Evolutionary conservation across 2,888 invertebrate species (phyloP), one percentile per base, ranked within the genome.

Genomic region (Diarsia dahlii): DNA sequence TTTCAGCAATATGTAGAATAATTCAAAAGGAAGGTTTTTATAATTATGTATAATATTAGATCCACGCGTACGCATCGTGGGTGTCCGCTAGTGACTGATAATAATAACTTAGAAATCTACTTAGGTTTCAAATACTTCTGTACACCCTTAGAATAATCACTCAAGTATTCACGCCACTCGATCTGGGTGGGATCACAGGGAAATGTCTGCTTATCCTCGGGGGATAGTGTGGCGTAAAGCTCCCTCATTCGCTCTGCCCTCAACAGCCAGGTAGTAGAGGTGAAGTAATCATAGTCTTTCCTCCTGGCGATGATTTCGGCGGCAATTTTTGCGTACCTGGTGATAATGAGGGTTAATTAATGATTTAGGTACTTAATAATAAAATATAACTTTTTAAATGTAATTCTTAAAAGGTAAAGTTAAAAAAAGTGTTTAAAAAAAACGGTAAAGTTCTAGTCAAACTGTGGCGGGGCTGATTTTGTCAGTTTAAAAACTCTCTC

Each of bases 91-190:
- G 2, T 2, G 3, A 3, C 2, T 3, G 3, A 2, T 3, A 34
- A 34, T 34, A 3, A 3, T 3, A 3, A 3, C 2, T 34, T 3
- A 34, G 2, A 34, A 34, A 34, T 34, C 34, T 34, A 34, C 34
- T 34, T 34, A 34, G 56, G 50, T 15, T 64, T 65, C 15, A 78
- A 66, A 45, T 81, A 75, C 18, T 13, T 75, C 13, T 46, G 4
- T 90, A 98, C 98, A 76, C 99, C 99, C 89, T 98, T 95, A 67
- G 98, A 97, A 92, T 99, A 99, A 90, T 97, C 97, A 92, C 98
- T 98, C 85, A 99, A 96, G 93, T 99, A 99, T 50, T 97, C 97
- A 48, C 97, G 97, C 99, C 99, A 99, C 90, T 98, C 96, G 82
- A 99, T 98, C 91, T 97, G 97, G 80, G 97, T 96, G 39, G 98